Percentiles rank a stretch among this genome's conserved stretches.
phyloP scores from a whole-genome alignment of 2,888 invertebrate genomes.

The Clusia tigrina region DNA sequence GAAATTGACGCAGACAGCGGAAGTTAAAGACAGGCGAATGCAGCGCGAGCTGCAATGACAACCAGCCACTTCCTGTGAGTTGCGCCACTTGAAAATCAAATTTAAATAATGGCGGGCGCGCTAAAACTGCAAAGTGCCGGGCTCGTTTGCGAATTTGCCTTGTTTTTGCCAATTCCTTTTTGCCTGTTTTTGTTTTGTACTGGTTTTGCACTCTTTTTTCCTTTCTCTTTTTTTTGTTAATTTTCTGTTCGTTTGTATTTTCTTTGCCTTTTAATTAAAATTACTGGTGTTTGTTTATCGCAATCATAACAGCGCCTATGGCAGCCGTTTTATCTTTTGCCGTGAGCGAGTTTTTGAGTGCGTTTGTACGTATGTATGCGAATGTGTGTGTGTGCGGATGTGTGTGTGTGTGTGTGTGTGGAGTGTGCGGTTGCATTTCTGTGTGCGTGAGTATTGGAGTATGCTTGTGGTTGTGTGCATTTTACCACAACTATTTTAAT shows the following conservation, averaged over 20 bases:
- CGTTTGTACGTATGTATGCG: neutral
- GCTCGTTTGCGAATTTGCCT: conserved; percentile 2
- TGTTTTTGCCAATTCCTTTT: neutral
- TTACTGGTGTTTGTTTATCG: conserved; percentile 16
- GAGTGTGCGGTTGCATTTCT: conserved; percentile 1
- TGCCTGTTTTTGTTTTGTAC: neutral
- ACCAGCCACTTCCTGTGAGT: too few species aligned
- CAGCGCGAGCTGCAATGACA: too few species aligned
- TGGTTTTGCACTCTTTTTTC: neutral
- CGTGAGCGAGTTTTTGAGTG: neutral
- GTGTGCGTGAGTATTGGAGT: conserved; percentile 12
- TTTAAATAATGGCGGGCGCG: neutral
- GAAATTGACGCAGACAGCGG: too few species aligned
- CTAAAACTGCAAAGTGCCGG: neutral
- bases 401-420: neutral
- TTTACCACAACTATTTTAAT: conserved; percentile 30
- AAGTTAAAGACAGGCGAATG: too few species aligned
- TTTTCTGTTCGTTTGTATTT: conserved; percentile 17
- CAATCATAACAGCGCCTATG: conserved; percentile 23
- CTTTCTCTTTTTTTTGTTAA: neutral
- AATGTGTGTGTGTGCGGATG: neutral
- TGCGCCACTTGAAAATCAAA: neutral
- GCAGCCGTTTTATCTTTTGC: conserved; percentile 13
- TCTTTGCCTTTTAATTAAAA: conserved; percentile 22
- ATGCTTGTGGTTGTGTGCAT: conserved; percentile 23